Evolutionary conservation across 2,888 invertebrate species (phyloP).

Genomic region (Macrophya annulata): DNA sequence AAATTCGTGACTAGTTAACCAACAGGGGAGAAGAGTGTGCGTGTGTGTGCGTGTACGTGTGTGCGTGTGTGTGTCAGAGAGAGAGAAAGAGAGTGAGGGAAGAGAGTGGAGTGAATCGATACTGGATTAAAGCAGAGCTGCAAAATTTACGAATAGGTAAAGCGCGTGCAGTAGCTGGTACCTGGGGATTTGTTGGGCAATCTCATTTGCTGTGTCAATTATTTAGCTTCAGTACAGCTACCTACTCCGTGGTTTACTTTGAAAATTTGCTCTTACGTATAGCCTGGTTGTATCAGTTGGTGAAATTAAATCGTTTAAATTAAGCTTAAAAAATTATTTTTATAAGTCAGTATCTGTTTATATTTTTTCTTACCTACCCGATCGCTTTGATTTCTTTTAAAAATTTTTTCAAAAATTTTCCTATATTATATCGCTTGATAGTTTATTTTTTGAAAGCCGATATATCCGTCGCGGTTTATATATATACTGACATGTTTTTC

Average conservation of each 20-base stretch:
- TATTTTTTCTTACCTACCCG: too few species aligned
- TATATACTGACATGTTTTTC: too few species aligned
- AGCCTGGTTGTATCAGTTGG: neutral
- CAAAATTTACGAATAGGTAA: slow-evolving; percentile 30
- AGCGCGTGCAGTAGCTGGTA: slow-evolving; percentile 6
- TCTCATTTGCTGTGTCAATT: slow-evolving; percentile 41
- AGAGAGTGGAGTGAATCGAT: slow-evolving; percentile 4
- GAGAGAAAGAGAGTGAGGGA: neutral
- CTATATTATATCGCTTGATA: too few species aligned
- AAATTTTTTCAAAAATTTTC: too few species aligned
- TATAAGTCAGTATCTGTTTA: too few species aligned
- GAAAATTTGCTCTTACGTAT: neutral
- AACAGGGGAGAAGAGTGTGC: neutral
- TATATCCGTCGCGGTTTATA: too few species aligned
- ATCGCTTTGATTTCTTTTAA: too few species aligned
- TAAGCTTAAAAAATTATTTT: neutral
- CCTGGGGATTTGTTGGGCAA: slow-evolving; percentile 31
- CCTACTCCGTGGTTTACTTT: slow-evolving; percentile 21
- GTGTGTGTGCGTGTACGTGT: neutral
- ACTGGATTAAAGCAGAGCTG: slow-evolving; percentile 34
- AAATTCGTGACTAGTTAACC: slow-evolving; percentile 26
- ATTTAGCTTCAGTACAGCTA: neutral
- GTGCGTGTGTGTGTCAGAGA: neutral
- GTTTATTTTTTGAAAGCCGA: too few species aligned
- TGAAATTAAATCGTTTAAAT: neutral